phyloP scores from a whole-genome alignment of 1,140 invertebrate genomes.

The Orussus abietinus region DNA sequence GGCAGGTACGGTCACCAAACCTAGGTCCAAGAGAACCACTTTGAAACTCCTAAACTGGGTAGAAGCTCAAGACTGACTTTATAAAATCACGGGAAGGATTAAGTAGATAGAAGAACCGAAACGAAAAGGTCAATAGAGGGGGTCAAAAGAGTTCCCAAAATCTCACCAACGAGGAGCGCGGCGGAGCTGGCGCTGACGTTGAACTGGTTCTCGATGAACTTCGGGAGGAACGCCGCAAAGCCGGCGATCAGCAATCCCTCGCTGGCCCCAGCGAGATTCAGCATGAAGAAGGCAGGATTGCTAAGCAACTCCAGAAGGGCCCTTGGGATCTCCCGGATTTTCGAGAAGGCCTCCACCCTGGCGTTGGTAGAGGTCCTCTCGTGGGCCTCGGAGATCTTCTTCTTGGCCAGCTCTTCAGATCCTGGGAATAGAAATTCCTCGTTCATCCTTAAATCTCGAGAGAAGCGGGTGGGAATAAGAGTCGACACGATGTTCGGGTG shows the following conservation, averaged over 20 bases:
- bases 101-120: too few species aligned
- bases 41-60: too few species aligned
- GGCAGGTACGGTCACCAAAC: constrained; percentile 68
- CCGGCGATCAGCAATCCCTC: constrained; percentile 76
- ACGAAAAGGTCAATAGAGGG: too few species aligned
- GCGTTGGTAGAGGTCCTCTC: constrained; percentile 30
- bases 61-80: too few species aligned
- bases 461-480: too few species aligned
- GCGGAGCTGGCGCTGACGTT: constrained; percentile 68
- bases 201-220: constrained; percentile 82
- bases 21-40: too few species aligned
- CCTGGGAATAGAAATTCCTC: constrained; percentile 43
- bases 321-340: constrained; percentile 62
- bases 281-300: constrained; percentile 78
- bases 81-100: too few species aligned
- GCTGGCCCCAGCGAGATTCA: constrained; percentile 73
- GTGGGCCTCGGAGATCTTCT: constrained; percentile 69
- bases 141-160: constrained; percentile 8
- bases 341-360: constrained; percentile 57
- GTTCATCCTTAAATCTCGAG: too few species aligned
- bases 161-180: constrained; percentile 71
- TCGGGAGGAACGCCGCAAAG: constrained; percentile 79
- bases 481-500: too few species aligned
- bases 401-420: constrained; percentile 61
- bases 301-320: constrained; percentile 63